These are phyloP conservation scores for Melanotaenia maccullochi DNA, from an alignment of 2,797 vertebrate genomes.

Conservation along the genomic window DNA sequence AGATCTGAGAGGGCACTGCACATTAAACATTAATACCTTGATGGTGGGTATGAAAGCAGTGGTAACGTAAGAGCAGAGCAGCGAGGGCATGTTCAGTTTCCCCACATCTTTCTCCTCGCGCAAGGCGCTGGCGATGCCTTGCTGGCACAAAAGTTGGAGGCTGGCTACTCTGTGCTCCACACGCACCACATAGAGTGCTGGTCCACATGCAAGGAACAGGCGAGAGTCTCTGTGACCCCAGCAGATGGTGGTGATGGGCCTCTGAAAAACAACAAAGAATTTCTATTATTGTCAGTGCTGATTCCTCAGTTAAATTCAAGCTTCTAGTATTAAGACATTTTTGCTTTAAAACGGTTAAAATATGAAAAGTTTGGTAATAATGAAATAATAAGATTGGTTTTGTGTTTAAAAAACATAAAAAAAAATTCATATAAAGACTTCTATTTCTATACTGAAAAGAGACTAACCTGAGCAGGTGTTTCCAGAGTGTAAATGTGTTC, in stretches of 20 bases:
- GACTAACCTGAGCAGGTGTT: slow-evolving; percentile 92
- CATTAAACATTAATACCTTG: slow-evolving; percentile 67
- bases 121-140: slow-evolving; percentile 92
- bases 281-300: neutral
- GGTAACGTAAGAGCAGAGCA: slow-evolving; percentile 97
- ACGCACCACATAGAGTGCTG: slow-evolving; percentile 93
- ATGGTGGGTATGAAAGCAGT: slow-evolving; percentile 98
- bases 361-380: too few species aligned
- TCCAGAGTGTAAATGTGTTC: slow-evolving; percentile 98
- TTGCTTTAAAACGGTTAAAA: too few species aligned
- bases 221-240: slow-evolving; percentile 98
- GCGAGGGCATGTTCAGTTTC: slow-evolving; percentile 94
- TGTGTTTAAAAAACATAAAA: neutral
- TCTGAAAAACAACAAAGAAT: slow-evolving; percentile 76
- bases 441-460: neutral
- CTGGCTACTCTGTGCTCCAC: slow-evolving; percentile 97
- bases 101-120: slow-evolving; percentile 95
- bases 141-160: slow-evolving; percentile 96
- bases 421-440: neutral
- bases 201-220: slow-evolving; percentile 95
- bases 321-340: neutral
- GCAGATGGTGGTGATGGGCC: slow-evolving; percentile 97
- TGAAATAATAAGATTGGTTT: neutral
- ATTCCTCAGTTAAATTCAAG: neutral
- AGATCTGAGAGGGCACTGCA: slow-evolving; percentile 79